A percentile compares a stretch with the other conserved stretches of the same genome.
phyloP scores from a whole-genome alignment of 2,113 vertebrate genomes.

The Origma solitaria region DNA sequence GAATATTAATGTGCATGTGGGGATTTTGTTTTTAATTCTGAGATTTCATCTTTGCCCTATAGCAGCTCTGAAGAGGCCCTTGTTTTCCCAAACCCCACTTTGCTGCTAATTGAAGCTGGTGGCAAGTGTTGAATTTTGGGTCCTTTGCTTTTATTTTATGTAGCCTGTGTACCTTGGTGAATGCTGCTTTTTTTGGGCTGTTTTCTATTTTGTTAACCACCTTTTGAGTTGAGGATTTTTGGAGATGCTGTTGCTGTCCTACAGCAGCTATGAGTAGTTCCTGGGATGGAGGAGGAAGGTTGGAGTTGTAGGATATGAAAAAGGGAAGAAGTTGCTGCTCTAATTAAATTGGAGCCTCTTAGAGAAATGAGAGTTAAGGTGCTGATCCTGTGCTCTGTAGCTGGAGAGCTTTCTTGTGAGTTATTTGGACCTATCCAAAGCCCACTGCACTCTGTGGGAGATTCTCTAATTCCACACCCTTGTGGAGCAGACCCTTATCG shows the following conservation, averaged over 20 bases:
- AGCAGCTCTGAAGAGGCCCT: conserved; percentile 37
- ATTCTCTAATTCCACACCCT: neutral
- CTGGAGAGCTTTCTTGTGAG: neutral
- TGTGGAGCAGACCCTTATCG: neutral
- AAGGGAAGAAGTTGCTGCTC: neutral
- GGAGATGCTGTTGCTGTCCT: neutral
- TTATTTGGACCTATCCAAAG: neutral
- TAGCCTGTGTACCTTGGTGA: neutral
- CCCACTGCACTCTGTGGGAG: neutral
- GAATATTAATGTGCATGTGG: conserved; percentile 58
- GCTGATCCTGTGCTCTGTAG: neutral
- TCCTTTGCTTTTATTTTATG: neutral
- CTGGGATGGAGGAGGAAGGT: neutral
- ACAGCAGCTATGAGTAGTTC: neutral
- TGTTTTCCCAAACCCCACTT: conserved; percentile 42
- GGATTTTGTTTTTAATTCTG: conserved; percentile 55
- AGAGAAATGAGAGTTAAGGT: neutral
- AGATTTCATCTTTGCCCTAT: conserved; percentile 49
- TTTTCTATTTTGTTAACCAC: neutral
- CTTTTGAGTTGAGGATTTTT: neutral
- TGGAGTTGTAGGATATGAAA: neutral
- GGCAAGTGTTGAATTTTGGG: neutral
- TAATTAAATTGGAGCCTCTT: neutral
- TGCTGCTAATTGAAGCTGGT: conserved; percentile 33
- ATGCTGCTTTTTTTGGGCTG: neutral